Evolutionary conservation across 2,888 invertebrate genomes (phyloP).

Genomic region (Noctua janthe): DNA sequence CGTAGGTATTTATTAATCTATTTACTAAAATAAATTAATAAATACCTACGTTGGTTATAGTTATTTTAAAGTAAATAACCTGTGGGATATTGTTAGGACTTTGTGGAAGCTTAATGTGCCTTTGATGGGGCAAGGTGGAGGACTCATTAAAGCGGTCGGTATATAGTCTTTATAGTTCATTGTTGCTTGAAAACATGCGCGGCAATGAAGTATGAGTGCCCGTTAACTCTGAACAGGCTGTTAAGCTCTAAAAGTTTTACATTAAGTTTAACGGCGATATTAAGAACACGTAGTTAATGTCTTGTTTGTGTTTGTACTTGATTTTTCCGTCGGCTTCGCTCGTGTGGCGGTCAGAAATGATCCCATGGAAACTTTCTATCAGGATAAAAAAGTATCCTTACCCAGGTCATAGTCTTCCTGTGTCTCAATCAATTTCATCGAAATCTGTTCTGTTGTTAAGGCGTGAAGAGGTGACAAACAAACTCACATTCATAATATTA

Average conservation of each 20-base stretch:
- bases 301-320: conserved; percentile 11
- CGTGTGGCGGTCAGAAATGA: neutral
- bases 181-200: conserved; percentile 11
- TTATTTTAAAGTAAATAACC: too few species aligned
- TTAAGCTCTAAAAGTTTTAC: conserved; percentile 32
- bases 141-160: too few species aligned
- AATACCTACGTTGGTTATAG: too few species aligned
- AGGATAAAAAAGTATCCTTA: neutral
- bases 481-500: neutral
- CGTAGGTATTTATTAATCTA: too few species aligned
- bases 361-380: neutral
- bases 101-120: too few species aligned
- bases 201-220: conserved; percentile 28
- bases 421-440: neutral
- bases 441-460: neutral
- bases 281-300: conserved; percentile 13
- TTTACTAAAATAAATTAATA: too few species aligned
- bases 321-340: neutral
- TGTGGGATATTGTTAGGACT: too few species aligned
- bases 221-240: conserved; percentile 21
- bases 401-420: neutral
- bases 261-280: conserved; percentile 13
- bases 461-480: neutral
- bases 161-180: conserved; percentile 7
- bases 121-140: too few species aligned